Evolutionary conservation across 2,113 vertebrate species (phyloP).

Genomic region (Sialia sialis): DNA sequence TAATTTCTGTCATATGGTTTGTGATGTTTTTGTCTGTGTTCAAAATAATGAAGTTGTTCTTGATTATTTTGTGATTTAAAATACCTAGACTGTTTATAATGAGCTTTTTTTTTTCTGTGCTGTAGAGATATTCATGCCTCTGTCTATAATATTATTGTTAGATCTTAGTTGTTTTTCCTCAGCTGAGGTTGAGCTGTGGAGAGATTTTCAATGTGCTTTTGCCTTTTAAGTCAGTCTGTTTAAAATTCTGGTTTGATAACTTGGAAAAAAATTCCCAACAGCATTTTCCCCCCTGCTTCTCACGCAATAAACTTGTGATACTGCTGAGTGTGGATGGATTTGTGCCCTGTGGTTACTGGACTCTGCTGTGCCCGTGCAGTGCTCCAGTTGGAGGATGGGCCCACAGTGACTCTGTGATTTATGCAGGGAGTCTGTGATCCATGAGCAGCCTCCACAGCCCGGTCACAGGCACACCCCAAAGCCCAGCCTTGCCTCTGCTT

Average conservation of each 20-base stretch:
- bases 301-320: fast-evolving
- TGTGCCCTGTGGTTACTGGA: constrained; percentile 73
- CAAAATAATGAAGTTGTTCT: not conserved
- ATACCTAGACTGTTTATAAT: not conserved
- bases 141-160: not conserved
- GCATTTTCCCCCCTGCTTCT: not conserved
- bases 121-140: not conserved
- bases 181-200: not conserved
- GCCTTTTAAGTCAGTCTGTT: not conserved
- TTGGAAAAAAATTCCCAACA: not conserved
- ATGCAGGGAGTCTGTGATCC: constrained; percentile 57
- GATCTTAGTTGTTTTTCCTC: not conserved
- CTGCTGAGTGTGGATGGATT: not conserved
- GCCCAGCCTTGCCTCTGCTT: fast-evolving
- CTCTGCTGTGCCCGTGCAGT: constrained; percentile 40
- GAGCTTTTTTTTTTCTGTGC: not conserved
- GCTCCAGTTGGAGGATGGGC: constrained; percentile 63
- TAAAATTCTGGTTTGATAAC: not conserved
- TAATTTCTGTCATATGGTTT: not conserved
- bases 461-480: constrained; percentile 56
- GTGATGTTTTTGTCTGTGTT: not conserved
- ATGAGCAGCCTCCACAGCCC: constrained; percentile 69
- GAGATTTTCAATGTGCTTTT: not conserved
- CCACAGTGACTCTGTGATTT: constrained; percentile 68
- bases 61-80: not conserved